Conservation (phyloP, 2,888 invertebrate genomes). For the Acanthosepion pharaonis region DNA sequence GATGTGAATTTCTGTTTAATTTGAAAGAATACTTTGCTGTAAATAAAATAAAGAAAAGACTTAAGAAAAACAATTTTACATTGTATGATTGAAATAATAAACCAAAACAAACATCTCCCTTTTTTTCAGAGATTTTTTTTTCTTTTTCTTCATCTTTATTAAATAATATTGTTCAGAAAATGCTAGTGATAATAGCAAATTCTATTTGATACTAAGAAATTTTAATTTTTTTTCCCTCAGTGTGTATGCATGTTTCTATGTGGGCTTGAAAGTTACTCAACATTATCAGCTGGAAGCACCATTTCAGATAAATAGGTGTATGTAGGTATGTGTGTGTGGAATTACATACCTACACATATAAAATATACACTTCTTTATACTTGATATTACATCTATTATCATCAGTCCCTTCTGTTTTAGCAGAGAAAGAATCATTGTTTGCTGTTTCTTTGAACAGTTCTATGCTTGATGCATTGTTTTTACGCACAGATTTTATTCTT, state of each 20-base stretch:
- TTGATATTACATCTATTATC: not conserved
- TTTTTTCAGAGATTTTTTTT: not conserved
- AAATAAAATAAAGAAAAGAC: not conserved
- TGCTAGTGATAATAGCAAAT: not conserved
- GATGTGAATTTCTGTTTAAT: not conserved
- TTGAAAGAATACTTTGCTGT: not conserved
- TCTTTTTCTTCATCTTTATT: not conserved
- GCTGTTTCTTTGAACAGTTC: not conserved
- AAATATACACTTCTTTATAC: not conserved
- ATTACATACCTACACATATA: not conserved
- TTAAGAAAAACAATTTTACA: not conserved
- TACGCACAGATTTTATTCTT: not conserved
- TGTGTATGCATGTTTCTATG: not conserved
- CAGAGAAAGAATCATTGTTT: not conserved
- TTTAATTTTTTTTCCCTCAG: not conserved
- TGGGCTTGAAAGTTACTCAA: not conserved
- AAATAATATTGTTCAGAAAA: not conserved
- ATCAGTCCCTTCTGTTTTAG: not conserved
- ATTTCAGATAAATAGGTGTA: not conserved
- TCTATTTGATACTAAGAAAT: not conserved
- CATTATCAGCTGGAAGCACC: not conserved
- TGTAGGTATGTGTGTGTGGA: not conserved
- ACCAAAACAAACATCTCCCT: not conserved
- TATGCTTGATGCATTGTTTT: not conserved
- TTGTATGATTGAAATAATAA: not conserved